These are phyloP conservation scores for Chymomyza fuscimana DNA, from an alignment of 2,888 invertebrate species.

Conservation along the genomic window DNA sequence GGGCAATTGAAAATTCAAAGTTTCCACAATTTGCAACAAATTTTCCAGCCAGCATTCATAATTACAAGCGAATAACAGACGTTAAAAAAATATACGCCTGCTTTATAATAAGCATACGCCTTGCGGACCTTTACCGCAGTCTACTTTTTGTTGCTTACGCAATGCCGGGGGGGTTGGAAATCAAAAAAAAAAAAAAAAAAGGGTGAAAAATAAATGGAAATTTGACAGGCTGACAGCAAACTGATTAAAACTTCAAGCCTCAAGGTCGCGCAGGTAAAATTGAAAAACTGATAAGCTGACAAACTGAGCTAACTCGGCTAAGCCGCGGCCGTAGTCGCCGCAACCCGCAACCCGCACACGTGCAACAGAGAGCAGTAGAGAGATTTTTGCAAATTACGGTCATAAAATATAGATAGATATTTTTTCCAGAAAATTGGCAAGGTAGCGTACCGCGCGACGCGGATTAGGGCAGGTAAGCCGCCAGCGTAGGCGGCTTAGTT, in stretches of 20 bases:
- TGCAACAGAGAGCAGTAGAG: not conserved
- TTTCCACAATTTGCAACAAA: not conserved
- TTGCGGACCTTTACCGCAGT: not conserved
- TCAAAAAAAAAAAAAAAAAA: not conserved
- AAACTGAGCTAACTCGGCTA: not conserved
- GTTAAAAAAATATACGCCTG: not conserved
- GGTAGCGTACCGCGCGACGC: not conserved
- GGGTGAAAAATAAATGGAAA: not conserved
- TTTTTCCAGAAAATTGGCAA: not conserved
- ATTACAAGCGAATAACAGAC: not conserved
- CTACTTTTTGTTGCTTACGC: not conserved
- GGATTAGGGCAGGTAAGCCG: slow-evolving; percentile 7
- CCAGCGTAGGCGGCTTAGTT: slow-evolving; percentile 26
- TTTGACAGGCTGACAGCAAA: slow-evolving; percentile 2
- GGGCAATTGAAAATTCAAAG: not conserved
- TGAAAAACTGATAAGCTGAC: not conserved
- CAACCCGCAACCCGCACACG: not conserved
- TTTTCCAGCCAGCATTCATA: not conserved
- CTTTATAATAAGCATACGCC: not conserved
- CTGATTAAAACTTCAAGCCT: not conserved
- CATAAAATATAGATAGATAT: slow-evolving; percentile 28
- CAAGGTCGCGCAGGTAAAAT: slow-evolving; percentile 1
- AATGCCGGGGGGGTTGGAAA: not conserved
- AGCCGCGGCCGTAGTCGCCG: not conserved
- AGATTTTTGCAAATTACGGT: slow-evolving; percentile 39